Conservation (phyloP, 2,797 vertebrate species). For the Dendrocincla fuliginosa region DNA sequence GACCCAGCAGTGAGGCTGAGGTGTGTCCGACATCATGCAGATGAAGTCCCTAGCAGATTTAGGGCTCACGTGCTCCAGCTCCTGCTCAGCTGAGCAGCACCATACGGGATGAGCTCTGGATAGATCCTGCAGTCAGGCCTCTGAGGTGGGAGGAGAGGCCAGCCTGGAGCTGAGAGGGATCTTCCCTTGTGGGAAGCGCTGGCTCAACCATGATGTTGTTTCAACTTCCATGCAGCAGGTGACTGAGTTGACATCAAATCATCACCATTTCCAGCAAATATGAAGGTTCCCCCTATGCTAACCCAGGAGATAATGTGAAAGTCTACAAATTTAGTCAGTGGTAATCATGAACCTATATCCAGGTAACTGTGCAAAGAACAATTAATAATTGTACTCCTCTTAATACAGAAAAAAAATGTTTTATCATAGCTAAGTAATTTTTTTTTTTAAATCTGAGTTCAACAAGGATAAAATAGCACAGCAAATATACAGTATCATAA, state of each 20-base stretch:
- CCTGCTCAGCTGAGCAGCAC: background rate
- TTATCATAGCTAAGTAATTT: background rate
- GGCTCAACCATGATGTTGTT: background rate
- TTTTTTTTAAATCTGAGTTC: background rate
- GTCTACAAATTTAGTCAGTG: background rate
- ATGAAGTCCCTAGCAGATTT: background rate
- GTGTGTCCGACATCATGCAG: background rate
- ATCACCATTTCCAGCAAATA: background rate
- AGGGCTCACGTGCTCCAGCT: background rate
- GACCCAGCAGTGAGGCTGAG: background rate
- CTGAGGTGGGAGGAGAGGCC: rapidly evolving
- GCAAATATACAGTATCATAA: background rate
- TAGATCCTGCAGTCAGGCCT: background rate
- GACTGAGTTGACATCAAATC: background rate
- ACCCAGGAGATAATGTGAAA: background rate
- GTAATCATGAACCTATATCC: background rate
- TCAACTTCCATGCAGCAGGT: background rate
- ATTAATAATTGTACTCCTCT: background rate
- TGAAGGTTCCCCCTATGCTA: background rate
- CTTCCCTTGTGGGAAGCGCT: background rate
- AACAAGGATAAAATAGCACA: background rate
- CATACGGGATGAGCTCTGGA: background rate
- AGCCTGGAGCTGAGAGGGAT: background rate
- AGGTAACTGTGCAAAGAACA: background rate
- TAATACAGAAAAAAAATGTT: background rate